phyloP scores from a whole-genome alignment of 2,113 vertebrate species.

The Recurvirostra avosetta region DNA sequence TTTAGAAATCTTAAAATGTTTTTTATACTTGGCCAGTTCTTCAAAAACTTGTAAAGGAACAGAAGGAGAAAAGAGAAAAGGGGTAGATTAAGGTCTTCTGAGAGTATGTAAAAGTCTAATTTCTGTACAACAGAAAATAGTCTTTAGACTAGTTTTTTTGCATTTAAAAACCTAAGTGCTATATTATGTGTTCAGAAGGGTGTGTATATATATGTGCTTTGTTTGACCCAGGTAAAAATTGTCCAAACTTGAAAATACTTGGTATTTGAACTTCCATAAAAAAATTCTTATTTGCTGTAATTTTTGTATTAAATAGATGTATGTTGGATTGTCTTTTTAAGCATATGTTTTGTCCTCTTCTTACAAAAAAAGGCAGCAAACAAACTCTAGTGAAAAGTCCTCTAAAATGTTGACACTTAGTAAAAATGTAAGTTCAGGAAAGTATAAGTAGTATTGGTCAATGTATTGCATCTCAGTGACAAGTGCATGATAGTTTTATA shows the following conservation, averaged over 20 bases:
- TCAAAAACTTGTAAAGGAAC: neutral
- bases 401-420: neutral
- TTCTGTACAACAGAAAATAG: neutral
- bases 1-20: neutral
- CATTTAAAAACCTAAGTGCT: neutral
- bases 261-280: neutral
- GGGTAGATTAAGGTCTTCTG: neutral
- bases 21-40: neutral
- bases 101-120: neutral
- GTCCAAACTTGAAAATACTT: neutral
- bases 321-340: neutral
- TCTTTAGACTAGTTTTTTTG: neutral
- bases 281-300: neutral
- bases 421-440: neutral
- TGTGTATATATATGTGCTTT: neutral
- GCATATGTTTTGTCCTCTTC: neutral
- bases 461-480: neutral
- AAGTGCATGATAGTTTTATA: neutral
- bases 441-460: neutral
- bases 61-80: neutral
- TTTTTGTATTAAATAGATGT: neutral
- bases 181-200: neutral
- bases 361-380: neutral
- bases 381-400: neutral
- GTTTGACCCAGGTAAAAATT: neutral